Evolutionary conservation across 2,888 invertebrate genomes (phyloP).

Genomic region (Torymus auratus): DNA sequence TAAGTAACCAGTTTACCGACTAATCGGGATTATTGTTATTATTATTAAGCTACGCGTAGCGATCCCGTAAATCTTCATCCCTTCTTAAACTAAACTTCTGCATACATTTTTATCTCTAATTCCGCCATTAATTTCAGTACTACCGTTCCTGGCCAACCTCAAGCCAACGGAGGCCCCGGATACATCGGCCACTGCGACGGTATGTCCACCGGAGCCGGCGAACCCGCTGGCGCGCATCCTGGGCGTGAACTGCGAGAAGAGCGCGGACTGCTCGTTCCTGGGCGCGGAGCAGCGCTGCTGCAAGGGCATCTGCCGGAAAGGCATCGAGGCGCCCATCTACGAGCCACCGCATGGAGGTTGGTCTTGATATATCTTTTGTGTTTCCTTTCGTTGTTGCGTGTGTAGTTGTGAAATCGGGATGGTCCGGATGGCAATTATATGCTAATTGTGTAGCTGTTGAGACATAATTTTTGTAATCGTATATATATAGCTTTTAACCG

Average conservation of each 20-base stretch:
- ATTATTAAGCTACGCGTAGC: no score
- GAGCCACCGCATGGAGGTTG: constrained; percentile 61
- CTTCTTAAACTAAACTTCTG: no score
- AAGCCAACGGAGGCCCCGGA: neutral
- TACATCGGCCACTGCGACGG: neutral
- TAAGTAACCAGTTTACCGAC: no score
- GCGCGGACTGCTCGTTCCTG: constrained; percentile 79
- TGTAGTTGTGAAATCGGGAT: no score
- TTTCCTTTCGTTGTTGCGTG: no score
- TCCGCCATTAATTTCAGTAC: constrained; percentile 11
- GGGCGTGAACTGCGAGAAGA: constrained; percentile 79
- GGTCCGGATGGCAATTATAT: no score
- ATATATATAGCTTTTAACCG: no score
- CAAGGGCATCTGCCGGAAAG: constrained; percentile 79
- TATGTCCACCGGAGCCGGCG: constrained; percentile 46
- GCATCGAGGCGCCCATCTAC: constrained; percentile 68
- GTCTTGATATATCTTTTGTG: neutral
- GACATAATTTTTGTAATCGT: no score
- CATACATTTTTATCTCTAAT: no score
- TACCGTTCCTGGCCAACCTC: neutral
- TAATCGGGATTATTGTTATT: no score
- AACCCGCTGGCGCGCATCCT: constrained; percentile 75
- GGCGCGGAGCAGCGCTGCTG: constrained; percentile 80
- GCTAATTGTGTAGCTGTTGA: no score
- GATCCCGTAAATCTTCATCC: no score